phyloP scores from a whole-genome alignment of 2,888 invertebrate species.

The Scaptomyza reducta region DNA sequence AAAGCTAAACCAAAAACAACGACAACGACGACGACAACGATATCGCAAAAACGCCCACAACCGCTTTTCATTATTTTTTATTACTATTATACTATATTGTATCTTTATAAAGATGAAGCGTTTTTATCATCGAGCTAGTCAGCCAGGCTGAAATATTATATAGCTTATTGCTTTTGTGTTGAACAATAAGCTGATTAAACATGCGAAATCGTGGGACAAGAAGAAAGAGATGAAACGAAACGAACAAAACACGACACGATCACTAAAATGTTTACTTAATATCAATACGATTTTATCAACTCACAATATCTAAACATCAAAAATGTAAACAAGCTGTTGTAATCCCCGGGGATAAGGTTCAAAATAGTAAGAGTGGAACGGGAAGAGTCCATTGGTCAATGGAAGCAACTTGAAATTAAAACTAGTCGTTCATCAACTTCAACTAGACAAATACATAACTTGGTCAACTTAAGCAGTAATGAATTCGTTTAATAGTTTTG shows the following conservation, averaged over 20 bases:
- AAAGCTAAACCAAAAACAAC: conserved; percentile 2
- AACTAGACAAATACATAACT: not conserved
- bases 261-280: conserved; percentile 56
- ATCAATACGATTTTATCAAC: conserved; percentile 73
- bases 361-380: no score
- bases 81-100: not conserved
- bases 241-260: conserved; percentile 43
- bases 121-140: conserved; percentile 36
- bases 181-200: conserved; percentile 76
- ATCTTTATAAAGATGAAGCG: conserved; percentile 8
- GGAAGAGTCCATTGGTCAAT: no score
- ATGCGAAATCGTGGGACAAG: conserved; percentile 74
- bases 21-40: conserved; percentile 15
- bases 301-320: conserved; percentile 24
- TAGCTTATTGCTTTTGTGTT: conserved; percentile 38
- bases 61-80: conserved; percentile 3
- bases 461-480: not conserved
- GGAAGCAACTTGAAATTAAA: no score
- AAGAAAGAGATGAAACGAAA: conserved; percentile 8
- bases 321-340: conserved; percentile 46
- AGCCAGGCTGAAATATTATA: conserved; percentile 19
- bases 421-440: no score
- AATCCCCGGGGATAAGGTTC: conserved; percentile 19
- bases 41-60: conserved; percentile 60
- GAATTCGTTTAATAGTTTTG: not conserved